Percentiles rank a stretch among this genome's conserved stretches.
phyloP scores from a whole-genome alignment of 2,888 invertebrate genomes.

The Leistus spinibarbis region DNA sequence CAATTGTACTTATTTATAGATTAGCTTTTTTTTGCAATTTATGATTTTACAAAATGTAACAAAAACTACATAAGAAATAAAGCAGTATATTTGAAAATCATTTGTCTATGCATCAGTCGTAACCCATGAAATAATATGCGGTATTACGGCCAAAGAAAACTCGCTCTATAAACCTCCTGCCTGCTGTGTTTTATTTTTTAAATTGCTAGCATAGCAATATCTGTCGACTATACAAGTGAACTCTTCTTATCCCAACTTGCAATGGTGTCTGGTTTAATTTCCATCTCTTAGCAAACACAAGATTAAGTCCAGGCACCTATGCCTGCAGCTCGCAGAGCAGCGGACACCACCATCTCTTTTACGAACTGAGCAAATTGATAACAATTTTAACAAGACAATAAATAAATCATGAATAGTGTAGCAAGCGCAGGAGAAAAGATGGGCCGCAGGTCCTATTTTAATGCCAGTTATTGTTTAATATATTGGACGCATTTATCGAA shows the following conservation, averaged over 20 bases:
- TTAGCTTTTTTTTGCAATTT: too few species aligned
- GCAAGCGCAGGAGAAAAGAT: too few species aligned
- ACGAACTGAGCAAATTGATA: not conserved
- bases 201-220: not conserved
- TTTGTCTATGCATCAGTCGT: not conserved
- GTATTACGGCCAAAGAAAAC: not conserved
- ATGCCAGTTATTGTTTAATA: conserved; percentile 8
- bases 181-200: conserved; percentile 2
- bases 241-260: not conserved
- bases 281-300: not conserved
- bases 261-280: not conserved
- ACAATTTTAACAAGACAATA: not conserved
- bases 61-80: too few species aligned
- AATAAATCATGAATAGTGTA: not conserved
- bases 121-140: not conserved
- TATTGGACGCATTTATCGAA: conserved; percentile 8
- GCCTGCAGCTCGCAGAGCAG: too few species aligned
- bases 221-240: not conserved
- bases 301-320: not conserved
- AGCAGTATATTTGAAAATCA: too few species aligned
- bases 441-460: not conserved
- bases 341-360: too few species aligned
- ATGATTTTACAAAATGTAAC: too few species aligned
- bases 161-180: conserved; percentile 8
- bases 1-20: too few species aligned